Percentiles rank a stretch among this genome's conserved stretches.
Conservation (phyloP, 2,113 vertebrate genomes). For the Hydropotes inermis region DNA sequence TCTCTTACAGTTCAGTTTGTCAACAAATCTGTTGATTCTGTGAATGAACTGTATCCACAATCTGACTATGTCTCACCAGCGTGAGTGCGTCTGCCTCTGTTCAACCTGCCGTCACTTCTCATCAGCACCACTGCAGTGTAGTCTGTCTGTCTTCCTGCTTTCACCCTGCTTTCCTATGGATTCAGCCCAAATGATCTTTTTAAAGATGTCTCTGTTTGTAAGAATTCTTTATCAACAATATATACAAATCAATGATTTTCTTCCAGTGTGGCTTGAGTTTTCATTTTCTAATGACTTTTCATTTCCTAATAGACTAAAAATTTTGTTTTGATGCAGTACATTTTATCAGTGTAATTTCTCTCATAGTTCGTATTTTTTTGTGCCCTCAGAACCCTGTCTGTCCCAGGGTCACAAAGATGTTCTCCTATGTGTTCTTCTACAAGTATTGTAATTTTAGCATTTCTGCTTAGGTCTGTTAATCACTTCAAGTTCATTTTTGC, state of each 20-base stretch:
- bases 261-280: neutral
- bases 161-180: neutral
- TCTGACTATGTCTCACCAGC: neutral
- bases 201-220: neutral
- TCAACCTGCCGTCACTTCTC: neutral
- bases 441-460: neutral
- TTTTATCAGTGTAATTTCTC: neutral
- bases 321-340: neutral
- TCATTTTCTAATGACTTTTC: neutral
- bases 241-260: neutral
- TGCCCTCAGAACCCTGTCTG: neutral
- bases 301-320: neutral
- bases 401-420: neutral
- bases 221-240: neutral
- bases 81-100: neutral
- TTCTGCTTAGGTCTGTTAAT: neutral
- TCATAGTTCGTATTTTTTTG: neutral
- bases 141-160: neutral
- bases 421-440: neutral
- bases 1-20: neutral
- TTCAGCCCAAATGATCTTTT: neutral
- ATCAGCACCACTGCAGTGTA: too few species aligned
- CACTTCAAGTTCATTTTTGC: neutral
- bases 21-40: neutral
- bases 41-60: neutral